These are phyloP conservation scores for Probaryconus sp. DNA, from an alignment of 1,140 invertebrate genomes.

Conservation along the genomic window DNA sequence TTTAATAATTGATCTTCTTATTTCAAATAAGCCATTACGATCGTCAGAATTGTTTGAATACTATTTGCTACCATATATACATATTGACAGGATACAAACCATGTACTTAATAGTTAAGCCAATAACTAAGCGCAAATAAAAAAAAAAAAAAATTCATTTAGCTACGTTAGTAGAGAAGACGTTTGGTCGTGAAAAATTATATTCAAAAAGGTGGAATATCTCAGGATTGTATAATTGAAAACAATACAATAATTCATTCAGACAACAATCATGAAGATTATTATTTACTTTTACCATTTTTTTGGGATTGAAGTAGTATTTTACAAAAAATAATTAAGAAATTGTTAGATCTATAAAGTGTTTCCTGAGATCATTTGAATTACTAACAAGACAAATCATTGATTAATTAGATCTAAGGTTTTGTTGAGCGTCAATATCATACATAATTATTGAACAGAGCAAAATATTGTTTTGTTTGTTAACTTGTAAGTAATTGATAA, in stretches of 20 bases:
- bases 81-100: constrained; percentile 30
- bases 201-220: background rate
- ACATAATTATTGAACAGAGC: constrained; percentile 12
- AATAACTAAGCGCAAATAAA: constrained; percentile 42
- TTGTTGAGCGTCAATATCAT: constrained; percentile 21
- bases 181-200: constrained; percentile 16
- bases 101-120: constrained; percentile 43
- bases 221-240: constrained; percentile 7
- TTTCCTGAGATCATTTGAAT: background rate
- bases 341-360: background rate
- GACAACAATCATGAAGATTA: too few relatives aligned
- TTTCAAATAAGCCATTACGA: too few relatives aligned
- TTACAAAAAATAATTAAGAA: background rate
- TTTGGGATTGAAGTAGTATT: background rate
- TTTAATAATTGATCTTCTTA: too few relatives aligned
- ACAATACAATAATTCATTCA: constrained; percentile 40
- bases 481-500: constrained; percentile 15
- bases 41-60: constrained; percentile 38
- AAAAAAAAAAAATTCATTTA: constrained; percentile 12
- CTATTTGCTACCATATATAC: constrained; percentile 43
- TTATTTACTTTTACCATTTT: background rate
- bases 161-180: background rate
- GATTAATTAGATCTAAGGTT: constrained; percentile 26
- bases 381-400: background rate
- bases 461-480: constrained; percentile 24